phyloP scores from a whole-genome alignment of 2,113 vertebrate species.

The Thunnus maccoyii region DNA sequence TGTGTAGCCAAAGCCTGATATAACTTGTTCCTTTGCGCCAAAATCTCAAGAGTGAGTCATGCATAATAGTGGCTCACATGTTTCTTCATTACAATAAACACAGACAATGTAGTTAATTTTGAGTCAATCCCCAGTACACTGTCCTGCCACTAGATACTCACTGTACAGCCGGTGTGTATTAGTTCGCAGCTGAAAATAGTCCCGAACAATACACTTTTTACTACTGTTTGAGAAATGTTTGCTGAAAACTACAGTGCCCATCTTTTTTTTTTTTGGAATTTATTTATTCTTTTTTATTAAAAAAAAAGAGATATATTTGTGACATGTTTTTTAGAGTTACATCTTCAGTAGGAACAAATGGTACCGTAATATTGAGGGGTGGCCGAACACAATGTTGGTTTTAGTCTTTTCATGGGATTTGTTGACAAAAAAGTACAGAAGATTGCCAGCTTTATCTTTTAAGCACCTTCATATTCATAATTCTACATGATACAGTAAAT shows the following conservation, averaged over 20 bases:
- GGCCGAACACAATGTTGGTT: neutral
- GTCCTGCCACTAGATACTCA: neutral
- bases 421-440: neutral
- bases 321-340: too few relatives aligned
- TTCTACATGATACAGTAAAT: neutral
- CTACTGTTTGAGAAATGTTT: neutral
- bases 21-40: too few relatives aligned
- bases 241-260: slow-evolving; percentile 3
- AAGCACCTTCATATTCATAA: neutral
- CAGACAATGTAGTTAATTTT: neutral
- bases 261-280: neutral
- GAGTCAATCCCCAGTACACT: neutral
- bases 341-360: too few relatives aligned
- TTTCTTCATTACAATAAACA: neutral
- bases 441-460: neutral
- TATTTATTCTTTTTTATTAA: neutral
- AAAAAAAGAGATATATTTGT: neutral
- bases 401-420: neutral
- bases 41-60: neutral
- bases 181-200: neutral
- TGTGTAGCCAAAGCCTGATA: too few relatives aligned
- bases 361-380: too few relatives aligned
- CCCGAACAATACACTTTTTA: too few relatives aligned
- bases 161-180: neutral
- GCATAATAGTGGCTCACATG: neutral